Conservation (phyloP, 2,888 invertebrate species). For the Epistrophella euchroma region DNA sequence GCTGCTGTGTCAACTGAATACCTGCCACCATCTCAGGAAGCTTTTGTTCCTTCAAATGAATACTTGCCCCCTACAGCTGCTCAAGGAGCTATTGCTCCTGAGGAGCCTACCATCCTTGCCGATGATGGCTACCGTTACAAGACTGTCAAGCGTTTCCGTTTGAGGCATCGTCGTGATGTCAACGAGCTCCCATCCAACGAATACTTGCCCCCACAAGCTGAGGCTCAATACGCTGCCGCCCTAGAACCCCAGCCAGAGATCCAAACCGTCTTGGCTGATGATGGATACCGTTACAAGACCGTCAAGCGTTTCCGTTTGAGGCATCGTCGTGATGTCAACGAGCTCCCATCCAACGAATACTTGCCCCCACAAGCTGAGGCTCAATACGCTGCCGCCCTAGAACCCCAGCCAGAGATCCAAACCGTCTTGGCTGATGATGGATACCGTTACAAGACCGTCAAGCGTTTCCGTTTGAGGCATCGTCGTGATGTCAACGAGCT, state of each 20-base stretch:
- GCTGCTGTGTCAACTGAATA: constrained; percentile 73
- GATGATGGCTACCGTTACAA: constrained; percentile 79
- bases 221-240: constrained; percentile 42
- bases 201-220: constrained; percentile 77
- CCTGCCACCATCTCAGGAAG: constrained; percentile 73
- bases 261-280: constrained; percentile 68
- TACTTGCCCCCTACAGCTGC: constrained; percentile 73
- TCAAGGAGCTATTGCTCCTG: constrained; percentile 30
- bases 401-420: constrained; percentile 60
- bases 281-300: constrained; percentile 79
- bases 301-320: constrained; percentile 76
- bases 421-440: constrained; percentile 70
- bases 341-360: constrained; percentile 77
- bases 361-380: constrained; percentile 51
- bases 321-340: constrained; percentile 79
- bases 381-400: too few species aligned
- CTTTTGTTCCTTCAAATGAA: constrained; percentile 71
- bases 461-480: constrained; percentile 67
- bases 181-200: constrained; percentile 77
- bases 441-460: constrained; percentile 80
- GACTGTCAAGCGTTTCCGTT: constrained; percentile 77
- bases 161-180: constrained; percentile 79
- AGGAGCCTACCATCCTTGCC: constrained; percentile 67
- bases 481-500: constrained; percentile 79
- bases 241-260: constrained; percentile 49